Conservation (phyloP, 2,113 vertebrate species). For the Suricata suricatta region DNA sequence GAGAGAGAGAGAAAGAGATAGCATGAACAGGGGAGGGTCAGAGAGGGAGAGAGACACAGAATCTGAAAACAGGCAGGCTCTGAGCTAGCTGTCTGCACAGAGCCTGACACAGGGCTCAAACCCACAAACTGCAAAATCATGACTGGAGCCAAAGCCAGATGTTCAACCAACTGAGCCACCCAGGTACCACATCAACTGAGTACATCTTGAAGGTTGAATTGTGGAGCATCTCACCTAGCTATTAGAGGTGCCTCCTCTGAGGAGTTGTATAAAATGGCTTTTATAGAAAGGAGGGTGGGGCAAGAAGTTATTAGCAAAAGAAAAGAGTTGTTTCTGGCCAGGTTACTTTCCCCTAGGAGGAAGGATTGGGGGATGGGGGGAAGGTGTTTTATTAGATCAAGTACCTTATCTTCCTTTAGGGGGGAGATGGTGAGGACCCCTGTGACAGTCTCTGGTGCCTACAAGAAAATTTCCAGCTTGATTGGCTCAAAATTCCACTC, state of each 20-base stretch:
- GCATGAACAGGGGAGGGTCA: too few species aligned
- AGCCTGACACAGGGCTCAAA: too few species aligned
- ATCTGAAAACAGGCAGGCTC: too few species aligned
- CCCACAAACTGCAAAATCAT: too few species aligned
- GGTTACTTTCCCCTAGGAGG: not conserved
- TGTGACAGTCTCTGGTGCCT: not conserved
- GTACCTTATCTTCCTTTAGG: not conserved
- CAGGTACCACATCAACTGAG: not conserved
- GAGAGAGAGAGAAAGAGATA: too few species aligned
- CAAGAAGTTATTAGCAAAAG: not conserved
- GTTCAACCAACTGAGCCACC: too few species aligned
- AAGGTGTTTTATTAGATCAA: not conserved
- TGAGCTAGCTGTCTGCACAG: too few species aligned
- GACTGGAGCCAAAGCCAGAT: too few species aligned
- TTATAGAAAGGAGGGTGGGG: not conserved
- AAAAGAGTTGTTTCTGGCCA: not conserved
- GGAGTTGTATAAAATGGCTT: not conserved
- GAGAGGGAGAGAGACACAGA: too few species aligned
- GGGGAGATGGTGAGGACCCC: not conserved
- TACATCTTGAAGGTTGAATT: not conserved
- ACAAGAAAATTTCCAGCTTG: not conserved
- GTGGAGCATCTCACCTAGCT: not conserved
- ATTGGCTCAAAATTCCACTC: not conserved
- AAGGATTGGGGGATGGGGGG: not conserved
- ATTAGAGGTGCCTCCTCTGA: not conserved